phyloP scores from a whole-genome alignment of 64 coral and sea anemone genomes.

The Montipora cactus region DNA sequence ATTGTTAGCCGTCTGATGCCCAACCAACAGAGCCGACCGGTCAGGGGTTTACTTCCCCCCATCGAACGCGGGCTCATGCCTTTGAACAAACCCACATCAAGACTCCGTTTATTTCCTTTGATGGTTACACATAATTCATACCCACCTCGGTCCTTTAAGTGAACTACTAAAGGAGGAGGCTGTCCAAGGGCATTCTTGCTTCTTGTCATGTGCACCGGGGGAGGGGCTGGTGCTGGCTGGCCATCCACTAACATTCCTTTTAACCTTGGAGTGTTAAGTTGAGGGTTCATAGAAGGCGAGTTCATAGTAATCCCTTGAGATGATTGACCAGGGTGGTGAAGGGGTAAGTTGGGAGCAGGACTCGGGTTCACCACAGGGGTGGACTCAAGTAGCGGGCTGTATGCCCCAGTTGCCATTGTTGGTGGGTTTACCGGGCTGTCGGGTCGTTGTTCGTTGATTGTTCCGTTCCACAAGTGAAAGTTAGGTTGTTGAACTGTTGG shows the following conservation, averaged over 20 bases:
- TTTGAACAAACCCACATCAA: too few relatives aligned
- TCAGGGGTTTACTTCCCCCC: too few relatives aligned
- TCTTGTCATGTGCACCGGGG: conserved; percentile 20
- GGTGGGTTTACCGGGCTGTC: conserved; percentile 5
- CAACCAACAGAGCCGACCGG: too few relatives aligned
- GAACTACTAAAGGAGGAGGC: conserved; percentile 57
- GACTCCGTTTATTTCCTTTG: neutral
- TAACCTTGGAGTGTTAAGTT: neutral
- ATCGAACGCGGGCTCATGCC: too few relatives aligned
- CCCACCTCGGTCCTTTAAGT: conserved; percentile 73
- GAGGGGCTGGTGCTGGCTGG: neutral
- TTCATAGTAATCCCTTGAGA: conserved; percentile 1
- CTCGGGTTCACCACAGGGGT: conserved; percentile 5
- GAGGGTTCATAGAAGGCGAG: neutral
- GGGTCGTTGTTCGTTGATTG: conserved; percentile 1
- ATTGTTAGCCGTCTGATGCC: too few relatives aligned
- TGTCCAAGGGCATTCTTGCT: conserved; percentile 34
- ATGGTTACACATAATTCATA: neutral
- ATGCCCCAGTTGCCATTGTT: conserved; percentile 19
- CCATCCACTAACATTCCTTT: neutral
- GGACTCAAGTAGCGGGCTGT: neutral
- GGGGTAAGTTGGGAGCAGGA: neutral
- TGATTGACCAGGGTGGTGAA: conserved; percentile 39
- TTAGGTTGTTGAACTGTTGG: neutral
- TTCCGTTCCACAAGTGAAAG: conserved; percentile 29